Evolutionary conservation across 2,888 invertebrate species (phyloP).

Genomic region (Opisthograptis luteolata): DNA sequence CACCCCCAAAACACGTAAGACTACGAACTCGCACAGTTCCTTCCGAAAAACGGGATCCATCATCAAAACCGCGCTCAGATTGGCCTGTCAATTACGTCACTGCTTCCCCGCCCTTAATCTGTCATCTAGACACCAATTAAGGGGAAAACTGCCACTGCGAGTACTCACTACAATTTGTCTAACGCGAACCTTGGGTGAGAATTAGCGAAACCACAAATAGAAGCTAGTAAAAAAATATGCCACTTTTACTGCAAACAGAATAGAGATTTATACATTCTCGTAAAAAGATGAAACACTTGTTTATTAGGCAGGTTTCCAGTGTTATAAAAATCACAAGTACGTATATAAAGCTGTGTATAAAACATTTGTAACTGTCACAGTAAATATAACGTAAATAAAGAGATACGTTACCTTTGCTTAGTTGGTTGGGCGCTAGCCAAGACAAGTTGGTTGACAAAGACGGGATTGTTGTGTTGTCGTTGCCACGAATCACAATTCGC

Average conservation of each 20-base stretch:
- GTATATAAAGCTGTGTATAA: slow-evolving; percentile 37
- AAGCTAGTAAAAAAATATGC: slow-evolving; percentile 25
- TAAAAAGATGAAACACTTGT: slow-evolving; percentile 36
- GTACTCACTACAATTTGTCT: slow-evolving; percentile 70
- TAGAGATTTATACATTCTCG: slow-evolving; percentile 22
- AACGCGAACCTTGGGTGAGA: slow-evolving; percentile 46
- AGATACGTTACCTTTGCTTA: slow-evolving; percentile 68
- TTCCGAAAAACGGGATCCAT: slow-evolving; percentile 53
- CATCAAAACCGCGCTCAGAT: slow-evolving; percentile 70
- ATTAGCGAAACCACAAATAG: slow-evolving; percentile 32
- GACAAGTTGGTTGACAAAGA: slow-evolving; percentile 66
- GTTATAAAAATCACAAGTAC: slow-evolving; percentile 42
- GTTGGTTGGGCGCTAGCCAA: slow-evolving; percentile 76
- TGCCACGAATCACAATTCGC: slow-evolving; percentile 59
- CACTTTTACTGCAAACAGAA: slow-evolving; percentile 17
- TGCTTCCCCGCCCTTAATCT: slow-evolving; percentile 72
- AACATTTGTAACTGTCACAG: slow-evolving; percentile 64
- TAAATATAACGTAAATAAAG: slow-evolving; percentile 69
- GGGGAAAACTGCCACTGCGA: slow-evolving; percentile 66
- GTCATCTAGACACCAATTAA: slow-evolving; percentile 82
- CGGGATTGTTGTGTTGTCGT: slow-evolving; percentile 57
- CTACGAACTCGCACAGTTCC: slow-evolving; percentile 11
- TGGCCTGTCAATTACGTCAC: slow-evolving; percentile 81
- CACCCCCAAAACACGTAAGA: no score
- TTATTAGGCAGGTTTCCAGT: slow-evolving; percentile 41